These are phyloP conservation scores for Aphelinus atriplicis DNA, from an alignment of 1,140 invertebrate genomes.

Conservation along the genomic window DNA sequence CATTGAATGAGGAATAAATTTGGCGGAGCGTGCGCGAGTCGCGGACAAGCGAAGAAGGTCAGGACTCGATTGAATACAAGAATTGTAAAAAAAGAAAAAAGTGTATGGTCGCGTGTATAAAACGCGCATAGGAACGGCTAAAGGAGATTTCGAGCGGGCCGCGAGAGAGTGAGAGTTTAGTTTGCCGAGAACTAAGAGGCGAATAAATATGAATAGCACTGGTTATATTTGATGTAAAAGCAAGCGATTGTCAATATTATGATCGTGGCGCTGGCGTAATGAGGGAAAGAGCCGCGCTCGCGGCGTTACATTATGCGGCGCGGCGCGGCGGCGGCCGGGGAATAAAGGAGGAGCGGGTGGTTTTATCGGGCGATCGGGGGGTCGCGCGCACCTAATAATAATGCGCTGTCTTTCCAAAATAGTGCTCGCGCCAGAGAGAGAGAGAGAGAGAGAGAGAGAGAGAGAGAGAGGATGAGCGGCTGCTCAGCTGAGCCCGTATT, in stretches of 20 bases:
- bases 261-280: slow-evolving; percentile 18
- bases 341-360: neutral
- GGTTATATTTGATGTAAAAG: slow-evolving; percentile 37
- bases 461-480: neutral
- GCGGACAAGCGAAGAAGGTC: no score
- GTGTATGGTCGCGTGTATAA: no score
- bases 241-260: slow-evolving; percentile 38
- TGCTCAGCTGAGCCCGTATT: neutral
- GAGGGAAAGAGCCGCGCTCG: slow-evolving; percentile 1
- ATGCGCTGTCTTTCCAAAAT: neutral
- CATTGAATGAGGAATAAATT: no score
- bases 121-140: no score
- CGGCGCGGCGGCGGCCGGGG: no score
- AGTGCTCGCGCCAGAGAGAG: neutral
- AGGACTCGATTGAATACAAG: no score
- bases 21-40: no score
- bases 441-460: neutral
- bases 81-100: no score
- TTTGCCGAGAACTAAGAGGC: slow-evolving; percentile 44
- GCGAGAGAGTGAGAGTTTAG: slow-evolving; percentile 21
- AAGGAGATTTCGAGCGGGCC: neutral
- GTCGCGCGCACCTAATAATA: neutral
- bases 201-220: slow-evolving; percentile 39
- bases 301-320: neutral
- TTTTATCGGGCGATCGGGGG: neutral